phyloP scores from a whole-genome alignment of 2,888 invertebrate genomes.

The Leuctra nigra region DNA sequence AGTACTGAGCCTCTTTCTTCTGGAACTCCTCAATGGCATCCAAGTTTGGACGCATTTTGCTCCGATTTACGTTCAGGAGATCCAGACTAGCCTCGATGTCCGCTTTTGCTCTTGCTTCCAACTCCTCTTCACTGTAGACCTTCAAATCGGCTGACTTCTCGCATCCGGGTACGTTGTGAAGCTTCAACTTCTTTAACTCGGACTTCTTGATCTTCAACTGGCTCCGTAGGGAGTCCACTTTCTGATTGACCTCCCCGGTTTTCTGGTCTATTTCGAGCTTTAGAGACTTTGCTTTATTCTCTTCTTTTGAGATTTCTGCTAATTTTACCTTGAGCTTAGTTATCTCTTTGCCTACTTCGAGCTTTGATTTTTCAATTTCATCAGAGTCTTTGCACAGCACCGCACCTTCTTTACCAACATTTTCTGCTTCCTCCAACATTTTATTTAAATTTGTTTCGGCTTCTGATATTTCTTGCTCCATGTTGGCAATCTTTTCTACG shows the following conservation, averaged over 20 bases:
- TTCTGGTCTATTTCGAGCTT: conserved; percentile 66
- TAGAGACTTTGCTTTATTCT: conserved; percentile 60
- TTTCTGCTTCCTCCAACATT: conserved; percentile 31
- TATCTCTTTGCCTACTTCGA: conserved; percentile 28
- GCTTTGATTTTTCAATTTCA: too few species aligned
- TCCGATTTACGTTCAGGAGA: conserved; percentile 53
- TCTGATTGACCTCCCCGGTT: conserved; percentile 50
- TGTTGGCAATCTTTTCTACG: conserved; percentile 63
- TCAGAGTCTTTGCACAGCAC: conserved; percentile 35
- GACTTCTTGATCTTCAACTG: conserved; percentile 47
- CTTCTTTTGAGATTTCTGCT: conserved; percentile 50
- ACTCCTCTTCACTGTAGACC: conserved; percentile 57
- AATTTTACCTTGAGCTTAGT: conserved; percentile 55
- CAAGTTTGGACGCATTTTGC: conserved; percentile 62
- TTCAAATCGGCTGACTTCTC: conserved; percentile 41
- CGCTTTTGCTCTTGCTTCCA: conserved; percentile 50
- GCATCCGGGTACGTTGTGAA: conserved; percentile 55
- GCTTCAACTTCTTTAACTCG: conserved; percentile 50
- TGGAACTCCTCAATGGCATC: conserved; percentile 64
- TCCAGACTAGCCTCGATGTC: conserved; percentile 52
- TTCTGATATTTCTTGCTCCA: conserved; percentile 63
- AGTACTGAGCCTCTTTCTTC: conserved; percentile 57
- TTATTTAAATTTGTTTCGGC: conserved; percentile 54
- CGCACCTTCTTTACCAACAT: conserved; percentile 50
- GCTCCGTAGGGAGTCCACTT: conserved; percentile 38